Evolutionary conservation across 2,113 vertebrate genomes (phyloP).

Genomic region (Anguilla rostrata): DNA sequence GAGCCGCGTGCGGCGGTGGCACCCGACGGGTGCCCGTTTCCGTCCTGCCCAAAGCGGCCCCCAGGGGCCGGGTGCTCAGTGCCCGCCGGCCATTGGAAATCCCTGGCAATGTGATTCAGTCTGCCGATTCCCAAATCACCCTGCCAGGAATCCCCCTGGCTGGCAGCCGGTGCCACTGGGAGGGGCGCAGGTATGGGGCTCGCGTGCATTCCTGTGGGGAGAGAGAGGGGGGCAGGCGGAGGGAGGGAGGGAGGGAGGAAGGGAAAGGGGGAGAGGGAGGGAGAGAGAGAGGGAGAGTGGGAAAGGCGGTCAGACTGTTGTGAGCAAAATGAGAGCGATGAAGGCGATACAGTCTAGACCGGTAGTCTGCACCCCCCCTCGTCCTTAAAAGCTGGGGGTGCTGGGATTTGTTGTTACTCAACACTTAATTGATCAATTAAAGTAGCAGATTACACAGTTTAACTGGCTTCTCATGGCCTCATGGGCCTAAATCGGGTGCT

Average conservation of each 20-base stretch:
- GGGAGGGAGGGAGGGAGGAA: too few relatives aligned
- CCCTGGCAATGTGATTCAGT: slow-evolving; percentile 98
- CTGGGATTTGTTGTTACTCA: too few relatives aligned
- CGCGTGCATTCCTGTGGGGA: not conserved
- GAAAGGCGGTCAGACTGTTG: not conserved
- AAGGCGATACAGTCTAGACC: not conserved
- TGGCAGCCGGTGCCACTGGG: slow-evolving; percentile 56
- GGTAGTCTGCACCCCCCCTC: not conserved
- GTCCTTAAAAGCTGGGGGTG: too few relatives aligned
- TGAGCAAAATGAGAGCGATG: not conserved
- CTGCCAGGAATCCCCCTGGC: slow-evolving; percentile 92
- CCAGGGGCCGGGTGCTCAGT: slow-evolving; percentile 39
- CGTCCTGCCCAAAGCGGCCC: not conserved
- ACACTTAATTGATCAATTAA: too few relatives aligned
- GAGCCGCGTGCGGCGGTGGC: slow-evolving; percentile 35
- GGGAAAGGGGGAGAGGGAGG: too few relatives aligned
- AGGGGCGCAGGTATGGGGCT: not conserved
- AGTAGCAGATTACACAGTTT: too few relatives aligned
- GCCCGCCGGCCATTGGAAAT: slow-evolving; percentile 89
- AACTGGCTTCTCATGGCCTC: too few relatives aligned
- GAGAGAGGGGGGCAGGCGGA: not conserved
- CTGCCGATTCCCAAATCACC: slow-evolving; percentile 83
- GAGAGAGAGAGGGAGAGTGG: not conserved
- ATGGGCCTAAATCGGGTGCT: too few relatives aligned
- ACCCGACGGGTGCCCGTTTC: not conserved